These are phyloP conservation scores for Diorhabda carinulata DNA, from an alignment of 1,140 invertebrate species.

Conservation along the genomic window DNA sequence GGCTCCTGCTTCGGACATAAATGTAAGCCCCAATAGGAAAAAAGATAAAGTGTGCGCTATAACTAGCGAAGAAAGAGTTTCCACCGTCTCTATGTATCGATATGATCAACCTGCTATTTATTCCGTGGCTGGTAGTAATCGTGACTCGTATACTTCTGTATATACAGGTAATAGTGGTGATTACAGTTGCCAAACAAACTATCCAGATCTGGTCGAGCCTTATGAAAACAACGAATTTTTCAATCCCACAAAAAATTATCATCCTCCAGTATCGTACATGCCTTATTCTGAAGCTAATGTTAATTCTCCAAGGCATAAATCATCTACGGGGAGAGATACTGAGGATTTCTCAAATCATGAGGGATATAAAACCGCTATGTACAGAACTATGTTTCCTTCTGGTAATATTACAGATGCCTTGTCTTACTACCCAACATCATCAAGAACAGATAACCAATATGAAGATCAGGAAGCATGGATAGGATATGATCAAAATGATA, in stretches of 20 bases:
- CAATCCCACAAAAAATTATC: constrained; percentile 50
- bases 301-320: constrained; percentile 45
- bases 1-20: constrained; percentile 48
- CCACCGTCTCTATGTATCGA: constrained; percentile 50
- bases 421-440: constrained; percentile 70
- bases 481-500: constrained; percentile 51
- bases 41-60: constrained; percentile 24
- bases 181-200: constrained; percentile 58
- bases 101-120: constrained; percentile 68
- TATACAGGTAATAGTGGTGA: constrained; percentile 63
- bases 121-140: constrained; percentile 67
- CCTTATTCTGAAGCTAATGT: constrained; percentile 25
- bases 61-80: constrained; percentile 25
- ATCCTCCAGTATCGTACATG: constrained; percentile 54
- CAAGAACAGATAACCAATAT: constrained; percentile 61
- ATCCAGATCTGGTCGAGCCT: constrained; percentile 66
- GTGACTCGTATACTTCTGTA: constrained; percentile 64
- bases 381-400: constrained; percentile 64
- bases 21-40: constrained; percentile 45
- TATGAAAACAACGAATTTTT: constrained; percentile 56
- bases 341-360: constrained; percentile 61
- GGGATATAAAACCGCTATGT: constrained; percentile 60
- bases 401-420: constrained; percentile 71
- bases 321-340: constrained; percentile 53
- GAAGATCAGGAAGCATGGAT: constrained; percentile 58